Evolutionary conservation across 2,113 vertebrate genomes (phyloP), one percentile per base, ranked within the genome.

Genomic region (Geococcyx californianus): DNA sequence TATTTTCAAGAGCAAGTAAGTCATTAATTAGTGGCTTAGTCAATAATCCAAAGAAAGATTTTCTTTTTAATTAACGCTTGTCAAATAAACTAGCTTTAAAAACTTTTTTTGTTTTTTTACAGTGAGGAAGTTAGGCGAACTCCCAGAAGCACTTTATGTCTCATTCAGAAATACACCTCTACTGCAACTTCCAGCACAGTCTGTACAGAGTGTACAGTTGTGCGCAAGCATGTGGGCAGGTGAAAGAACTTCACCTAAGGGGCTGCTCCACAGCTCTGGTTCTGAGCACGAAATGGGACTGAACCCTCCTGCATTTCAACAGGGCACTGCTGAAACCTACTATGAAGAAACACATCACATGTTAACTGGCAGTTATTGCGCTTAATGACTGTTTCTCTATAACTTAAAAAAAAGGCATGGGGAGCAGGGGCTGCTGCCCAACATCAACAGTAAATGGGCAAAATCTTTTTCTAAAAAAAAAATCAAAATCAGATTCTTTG

Each of bases 21-120:
- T n/a, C n/a, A n/a, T n/a, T n/a, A n/a, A n/a, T n/a, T n/a, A n/a
- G n/a, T 23, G 25, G 42, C 38, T n/a, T 42, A 18, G 20, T 85
- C 90, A 95, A 95, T 96, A 96, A 94, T 69, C 67, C 40, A 62
- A 92, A 92, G 70, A 82, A 55, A 78, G 59, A 74, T 85, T 94
- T 96, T 79, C 54, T 83, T 94, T 88, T 90, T 84, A 95, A 95
- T 96, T 94, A 96, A 88, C 86, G 75, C 69, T 88, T 88, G 82
- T 59, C 67, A 92, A 94, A 60, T 26, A 79, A 3, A 4, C 25
- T 26, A 51, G 51, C 63, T 85, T 84, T 88, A 92, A 38, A 83
- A 70, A 74, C 23, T 11, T 14, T n/a, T n/a, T n/a, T n/a, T n/a
- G 0, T 14, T 10, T 6, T 42, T 66, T 60, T 33, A 26, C 4